Evolutionary conservation across 2,888 invertebrate genomes (phyloP), one percentile per base, ranked within the genome.

Genomic region (Mongoloraphidia duomilia): DNA sequence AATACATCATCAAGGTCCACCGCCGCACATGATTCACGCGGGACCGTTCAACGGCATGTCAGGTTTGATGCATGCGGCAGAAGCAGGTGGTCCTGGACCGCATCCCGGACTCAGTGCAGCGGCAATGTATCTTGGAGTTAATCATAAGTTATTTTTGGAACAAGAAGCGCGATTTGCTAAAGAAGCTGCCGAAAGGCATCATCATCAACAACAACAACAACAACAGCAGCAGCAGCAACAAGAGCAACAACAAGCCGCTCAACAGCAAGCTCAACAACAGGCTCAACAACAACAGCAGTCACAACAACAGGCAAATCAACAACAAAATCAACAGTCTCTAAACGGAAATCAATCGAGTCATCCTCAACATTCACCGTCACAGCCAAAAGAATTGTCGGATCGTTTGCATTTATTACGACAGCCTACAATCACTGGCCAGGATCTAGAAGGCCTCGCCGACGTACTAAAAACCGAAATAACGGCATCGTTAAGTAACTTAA

Each of bases 401-500:
- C 76, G 88, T 58, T 71, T 88, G 58, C 84, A 81, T 59, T 80
- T 87, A 63, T 75, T 88, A 63, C 75, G 87, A 56, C 81, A 75
- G 59, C 81, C 77, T 57, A 75, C 80, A 33, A 79, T 76, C 51
- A 79, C 83, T 2, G 84, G 84, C 11, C 78, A 84, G 4, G 93
- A 93, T 61, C 72, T 93, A 8, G 89, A 92, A 64, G 85, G 86
- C 47, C 73, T 96, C 46, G 90, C 92, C n/a, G 90, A 92, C 61
- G 82, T 86, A 49, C 75, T 96, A 6, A 95, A 95, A 70, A 82
- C 80, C 46, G 94, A 95, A 72, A 85, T 95, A 56, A 83, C 86
- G 26, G 79, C 86, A 37, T 88, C 88, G 1, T 69, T 95, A 41
- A 81, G 85, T 13, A 85, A 81, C 56, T 73, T 92, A 41, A 86